Percentiles rank a stretch among this genome's conserved stretches.
These are phyloP conservation scores for Stegophylla sp. DNA, from an alignment of 2,888 invertebrate genomes.

Conservation along the genomic window DNA sequence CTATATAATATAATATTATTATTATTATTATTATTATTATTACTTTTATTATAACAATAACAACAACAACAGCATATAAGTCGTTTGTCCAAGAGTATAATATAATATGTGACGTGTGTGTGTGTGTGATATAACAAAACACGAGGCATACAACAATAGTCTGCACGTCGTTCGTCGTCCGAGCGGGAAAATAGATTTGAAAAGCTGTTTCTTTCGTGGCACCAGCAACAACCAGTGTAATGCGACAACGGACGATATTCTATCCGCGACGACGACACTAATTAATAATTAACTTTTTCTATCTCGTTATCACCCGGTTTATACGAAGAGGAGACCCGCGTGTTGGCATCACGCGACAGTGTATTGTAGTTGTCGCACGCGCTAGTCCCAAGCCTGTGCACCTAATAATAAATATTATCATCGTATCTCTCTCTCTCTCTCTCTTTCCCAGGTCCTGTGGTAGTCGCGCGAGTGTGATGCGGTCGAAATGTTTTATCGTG, in stretches of 20 bases:
- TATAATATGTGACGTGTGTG: not conserved
- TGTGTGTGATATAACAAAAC: not conserved
- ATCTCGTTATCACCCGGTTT: no score
- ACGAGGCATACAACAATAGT: not conserved
- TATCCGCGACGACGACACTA: not conserved
- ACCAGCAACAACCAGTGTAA: no score
- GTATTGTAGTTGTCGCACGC: no score
- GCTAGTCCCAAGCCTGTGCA: not conserved
- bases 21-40: no score
- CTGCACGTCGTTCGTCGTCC: no score
- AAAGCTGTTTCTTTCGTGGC: not conserved
- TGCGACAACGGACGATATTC: no score
- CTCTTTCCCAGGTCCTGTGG: no score
- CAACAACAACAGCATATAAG: no score
- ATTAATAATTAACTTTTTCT: not conserved
- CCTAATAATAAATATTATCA: not conserved
- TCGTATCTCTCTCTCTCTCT: not conserved
- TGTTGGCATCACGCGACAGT: no score
- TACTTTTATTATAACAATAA: not conserved
- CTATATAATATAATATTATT: not conserved
- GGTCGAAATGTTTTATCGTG: conserved; percentile 13
- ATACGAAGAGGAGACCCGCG: no score
- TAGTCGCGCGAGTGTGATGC: not conserved
- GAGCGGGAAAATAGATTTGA: not conserved
- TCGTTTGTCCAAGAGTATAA: not conserved